Conservation (phyloP, 2,888 invertebrate genomes). For the Sesia apiformis region DNA sequence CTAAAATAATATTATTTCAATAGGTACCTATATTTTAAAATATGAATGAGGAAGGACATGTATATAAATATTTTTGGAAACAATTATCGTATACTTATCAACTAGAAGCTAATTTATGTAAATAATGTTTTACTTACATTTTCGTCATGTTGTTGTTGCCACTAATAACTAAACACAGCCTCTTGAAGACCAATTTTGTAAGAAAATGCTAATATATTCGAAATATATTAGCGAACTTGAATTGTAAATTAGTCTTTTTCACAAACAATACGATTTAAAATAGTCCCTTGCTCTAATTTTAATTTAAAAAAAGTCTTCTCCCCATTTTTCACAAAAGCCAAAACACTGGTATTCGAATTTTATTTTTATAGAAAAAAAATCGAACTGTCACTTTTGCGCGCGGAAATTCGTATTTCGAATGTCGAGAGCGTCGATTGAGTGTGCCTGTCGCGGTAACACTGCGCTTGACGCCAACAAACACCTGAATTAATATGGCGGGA, state of each 20-base stretch:
- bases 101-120: not conserved
- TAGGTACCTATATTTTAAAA: too few species aligned
- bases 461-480: conserved; percentile 24
- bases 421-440: conserved; percentile 30
- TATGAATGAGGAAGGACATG: too few species aligned
- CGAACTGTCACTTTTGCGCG: conserved; percentile 25
- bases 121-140: conserved; percentile 32
- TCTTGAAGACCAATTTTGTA: not conserved
- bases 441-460: conserved; percentile 32
- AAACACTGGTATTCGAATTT: conserved; percentile 15
- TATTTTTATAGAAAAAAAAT: conserved; percentile 13
- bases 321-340: conserved; percentile 18
- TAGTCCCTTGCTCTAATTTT: not conserved
- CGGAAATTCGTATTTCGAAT: conserved; percentile 21
- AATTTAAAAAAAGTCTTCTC: conserved; percentile 16
- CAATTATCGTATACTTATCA: not conserved
- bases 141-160: conserved; percentile 30
- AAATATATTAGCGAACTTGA: not conserved
- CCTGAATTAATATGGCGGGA: conserved; percentile 25
- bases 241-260: not conserved
- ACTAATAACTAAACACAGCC: conserved; percentile 19
- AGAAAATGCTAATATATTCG: not conserved
- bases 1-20: too few species aligned
- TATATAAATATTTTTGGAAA: not conserved
- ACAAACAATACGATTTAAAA: not conserved